These are phyloP conservation scores for Caenorhabditis doughertyi DNA, from an alignment of 2,888 invertebrate genomes.

Conservation along the genomic window DNA sequence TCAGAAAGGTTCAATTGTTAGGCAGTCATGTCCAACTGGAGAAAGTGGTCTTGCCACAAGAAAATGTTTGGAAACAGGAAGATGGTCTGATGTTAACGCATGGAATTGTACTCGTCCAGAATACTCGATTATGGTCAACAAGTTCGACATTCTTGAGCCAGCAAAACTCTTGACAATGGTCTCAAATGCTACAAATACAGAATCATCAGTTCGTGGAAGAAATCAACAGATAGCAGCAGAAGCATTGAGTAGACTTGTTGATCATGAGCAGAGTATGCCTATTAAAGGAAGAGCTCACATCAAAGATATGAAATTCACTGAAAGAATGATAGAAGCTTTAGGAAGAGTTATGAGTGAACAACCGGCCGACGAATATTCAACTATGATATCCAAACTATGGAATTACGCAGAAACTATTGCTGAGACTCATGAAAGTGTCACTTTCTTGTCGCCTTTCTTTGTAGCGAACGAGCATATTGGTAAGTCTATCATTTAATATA, in stretches of 20 bases:
- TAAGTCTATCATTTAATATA: conserved; percentile 41
- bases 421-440: conserved; percentile 63
- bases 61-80: conserved; percentile 69
- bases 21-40: conserved; percentile 73
- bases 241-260: conserved; percentile 65
- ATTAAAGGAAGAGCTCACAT: conserved; percentile 60
- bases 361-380: conserved; percentile 69
- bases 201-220: conserved; percentile 64
- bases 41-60: conserved; percentile 77
- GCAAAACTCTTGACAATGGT: conserved; percentile 65
- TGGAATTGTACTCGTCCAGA: conserved; percentile 79
- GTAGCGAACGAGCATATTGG: conserved; percentile 70
- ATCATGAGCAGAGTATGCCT: conserved; percentile 55
- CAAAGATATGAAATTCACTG: conserved; percentile 67
- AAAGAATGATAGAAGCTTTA: conserved; percentile 56
- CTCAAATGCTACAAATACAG: conserved; percentile 68
- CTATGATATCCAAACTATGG: conserved; percentile 65
- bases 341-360: conserved; percentile 69
- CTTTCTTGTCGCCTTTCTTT: conserved; percentile 70
- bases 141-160: conserved; percentile 71
- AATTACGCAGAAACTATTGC: conserved; percentile 72
- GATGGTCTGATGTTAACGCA: conserved; percentile 75
- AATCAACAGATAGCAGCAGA: conserved; percentile 72
- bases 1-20: conserved; percentile 64
- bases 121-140: conserved; percentile 71